phyloP scores from a whole-genome alignment of 2,113 vertebrate species.

The Smithornis capensis region DNA sequence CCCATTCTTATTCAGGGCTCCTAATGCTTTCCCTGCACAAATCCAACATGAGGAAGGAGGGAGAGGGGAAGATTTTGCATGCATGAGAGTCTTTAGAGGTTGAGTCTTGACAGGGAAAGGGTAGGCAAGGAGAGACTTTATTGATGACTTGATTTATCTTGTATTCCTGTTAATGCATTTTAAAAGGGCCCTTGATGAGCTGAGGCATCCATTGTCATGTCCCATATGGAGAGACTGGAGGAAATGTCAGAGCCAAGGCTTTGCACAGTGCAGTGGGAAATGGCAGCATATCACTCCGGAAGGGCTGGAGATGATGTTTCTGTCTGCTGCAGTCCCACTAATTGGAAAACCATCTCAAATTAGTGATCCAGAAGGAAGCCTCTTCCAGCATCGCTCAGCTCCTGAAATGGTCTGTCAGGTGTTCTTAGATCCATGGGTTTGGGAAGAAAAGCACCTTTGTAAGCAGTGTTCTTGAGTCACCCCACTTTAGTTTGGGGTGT shows the following conservation, averaged over 20 bases:
- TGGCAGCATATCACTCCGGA: not conserved
- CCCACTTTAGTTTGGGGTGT: not conserved
- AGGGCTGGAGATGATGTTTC: not conserved
- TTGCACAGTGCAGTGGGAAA: not conserved
- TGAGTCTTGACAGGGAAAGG: not conserved
- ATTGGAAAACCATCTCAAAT: not conserved
- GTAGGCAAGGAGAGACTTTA: not conserved
- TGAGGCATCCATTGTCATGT: not conserved
- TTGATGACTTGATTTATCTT: not conserved
- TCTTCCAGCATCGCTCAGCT: not conserved
- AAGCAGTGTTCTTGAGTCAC: not conserved
- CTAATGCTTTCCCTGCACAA: not conserved
- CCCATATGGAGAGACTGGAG: not conserved
- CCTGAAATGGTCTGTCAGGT: not conserved
- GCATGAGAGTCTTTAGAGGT: not conserved
- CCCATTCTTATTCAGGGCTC: not conserved
- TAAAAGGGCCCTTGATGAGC: not conserved
- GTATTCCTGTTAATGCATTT: not conserved
- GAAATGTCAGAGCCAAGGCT: conserved; percentile 6
- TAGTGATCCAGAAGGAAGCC: not conserved
- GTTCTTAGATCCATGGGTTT: not conserved
- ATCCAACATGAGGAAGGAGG: not conserved
- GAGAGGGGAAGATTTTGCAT: not conserved
- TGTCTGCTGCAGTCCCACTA: not conserved
- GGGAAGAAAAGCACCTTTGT: not conserved